Percentiles rank a stretch among this genome's conserved stretches.
phyloP scores from a whole-genome alignment of 92 coral and sea anemone species.

The Epizoanthus stellaris region DNA sequence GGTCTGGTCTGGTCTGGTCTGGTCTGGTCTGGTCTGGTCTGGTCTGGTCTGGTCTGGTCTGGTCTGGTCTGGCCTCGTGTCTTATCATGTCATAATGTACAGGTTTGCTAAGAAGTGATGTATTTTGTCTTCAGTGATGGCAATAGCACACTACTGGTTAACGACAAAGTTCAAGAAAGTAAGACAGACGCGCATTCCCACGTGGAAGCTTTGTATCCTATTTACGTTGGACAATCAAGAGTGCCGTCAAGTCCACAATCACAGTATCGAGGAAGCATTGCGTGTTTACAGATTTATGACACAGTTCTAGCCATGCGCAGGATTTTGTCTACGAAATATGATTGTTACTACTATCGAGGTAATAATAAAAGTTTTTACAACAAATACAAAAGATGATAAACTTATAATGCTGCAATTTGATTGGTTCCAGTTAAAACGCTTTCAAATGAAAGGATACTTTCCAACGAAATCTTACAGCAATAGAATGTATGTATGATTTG shows the following conservation, averaged over 20 bases:
- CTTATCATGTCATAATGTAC: neutral
- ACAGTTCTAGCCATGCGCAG: neutral
- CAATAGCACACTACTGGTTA: slow-evolving; percentile 3
- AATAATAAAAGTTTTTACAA: neutral
- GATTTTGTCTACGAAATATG: slow-evolving; percentile 7
- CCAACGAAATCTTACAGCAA: too few relatives aligned
- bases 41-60: too few relatives aligned
- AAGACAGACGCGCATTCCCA: neutral
- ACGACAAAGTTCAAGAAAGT: slow-evolving; percentile 3
- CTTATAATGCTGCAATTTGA: too few relatives aligned
- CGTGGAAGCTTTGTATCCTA: slow-evolving; percentile 4
- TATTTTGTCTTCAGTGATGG: slow-evolving; percentile 3
- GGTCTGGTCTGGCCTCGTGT: neutral
- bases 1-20: too few relatives aligned
- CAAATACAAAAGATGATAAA: too few relatives aligned
- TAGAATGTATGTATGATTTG: too few relatives aligned
- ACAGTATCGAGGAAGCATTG: neutral
- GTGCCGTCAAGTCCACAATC: neutral
- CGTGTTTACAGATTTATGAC: slow-evolving; percentile 9
- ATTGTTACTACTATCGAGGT: slow-evolving; percentile 22
- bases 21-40: too few relatives aligned
- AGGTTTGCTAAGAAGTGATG: neutral
- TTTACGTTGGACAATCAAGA: slow-evolving; percentile 7
- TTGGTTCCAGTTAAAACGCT: too few relatives aligned
- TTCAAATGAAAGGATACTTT: too few relatives aligned